Percentiles rank a stretch among this genome's conserved stretches.
phyloP scores from a whole-genome alignment of 2,797 vertebrate species.

The Sarcophilus harrisii region DNA sequence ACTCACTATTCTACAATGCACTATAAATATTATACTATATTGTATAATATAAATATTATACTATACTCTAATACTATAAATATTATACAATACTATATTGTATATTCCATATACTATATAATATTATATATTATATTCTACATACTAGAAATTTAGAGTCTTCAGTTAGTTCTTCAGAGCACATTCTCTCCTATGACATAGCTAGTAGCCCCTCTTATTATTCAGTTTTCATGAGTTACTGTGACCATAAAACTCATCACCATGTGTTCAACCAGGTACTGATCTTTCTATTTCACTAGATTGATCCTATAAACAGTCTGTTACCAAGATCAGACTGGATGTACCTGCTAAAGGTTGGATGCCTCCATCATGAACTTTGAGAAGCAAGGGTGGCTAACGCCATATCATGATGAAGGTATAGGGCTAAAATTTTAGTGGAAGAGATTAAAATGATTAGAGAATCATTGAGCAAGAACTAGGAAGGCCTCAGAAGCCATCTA shows the following conservation, averaged over 20 bases:
- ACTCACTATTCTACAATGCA: not conserved
- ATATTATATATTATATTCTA: not conserved
- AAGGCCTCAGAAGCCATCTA: not conserved
- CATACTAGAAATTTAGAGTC: not conserved
- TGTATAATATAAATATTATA: not conserved
- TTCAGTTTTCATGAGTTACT: not conserved
- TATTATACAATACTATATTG: not conserved
- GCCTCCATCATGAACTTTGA: not conserved
- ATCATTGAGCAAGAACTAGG: not conserved
- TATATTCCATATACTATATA: not conserved
- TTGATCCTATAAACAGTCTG: not conserved
- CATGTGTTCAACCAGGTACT: not conserved
- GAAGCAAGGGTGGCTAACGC: not conserved
- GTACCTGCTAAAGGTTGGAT: not conserved
- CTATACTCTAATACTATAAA: not conserved
- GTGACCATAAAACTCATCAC: not conserved
- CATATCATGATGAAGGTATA: not conserved
- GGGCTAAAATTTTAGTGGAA: not conserved
- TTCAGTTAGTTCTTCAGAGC: not conserved
- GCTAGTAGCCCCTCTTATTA: not conserved
- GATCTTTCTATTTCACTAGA: not conserved
- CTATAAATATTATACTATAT: not conserved
- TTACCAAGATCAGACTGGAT: not conserved
- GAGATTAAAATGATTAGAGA: not conserved
- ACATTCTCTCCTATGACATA: not conserved